Evolutionary conservation across 2,888 invertebrate genomes (phyloP).

Genomic region (Bimastos eiseni): DNA sequence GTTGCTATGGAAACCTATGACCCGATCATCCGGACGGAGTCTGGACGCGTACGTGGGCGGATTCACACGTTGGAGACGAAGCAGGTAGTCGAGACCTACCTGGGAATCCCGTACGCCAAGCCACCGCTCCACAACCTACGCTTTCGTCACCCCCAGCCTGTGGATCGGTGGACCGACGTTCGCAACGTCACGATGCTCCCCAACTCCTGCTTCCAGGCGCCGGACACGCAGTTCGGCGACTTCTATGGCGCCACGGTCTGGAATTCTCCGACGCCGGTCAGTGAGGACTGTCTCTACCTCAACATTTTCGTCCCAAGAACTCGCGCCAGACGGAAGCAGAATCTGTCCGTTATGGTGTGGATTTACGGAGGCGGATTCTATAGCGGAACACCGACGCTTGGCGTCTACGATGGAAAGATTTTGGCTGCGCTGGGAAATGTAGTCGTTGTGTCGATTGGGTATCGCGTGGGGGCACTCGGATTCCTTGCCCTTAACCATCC

Average conservation of each 20-base stretch:
- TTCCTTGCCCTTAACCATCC: constrained; percentile 57
- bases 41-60: constrained; percentile 37
- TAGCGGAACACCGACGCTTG: constrained; percentile 85
- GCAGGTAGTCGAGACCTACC: constrained; percentile 51
- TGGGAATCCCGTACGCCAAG: constrained; percentile 60
- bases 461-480: constrained; percentile 87
- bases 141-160: constrained; percentile 55
- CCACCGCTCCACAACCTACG: constrained; percentile 69
- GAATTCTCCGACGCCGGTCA: constrained; percentile 37
- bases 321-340: constrained; percentile 64
- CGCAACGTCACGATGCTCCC: constrained; percentile 69
- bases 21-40: constrained; percentile 38
- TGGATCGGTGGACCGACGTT: constrained; percentile 66
- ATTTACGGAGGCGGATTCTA: constrained; percentile 72
- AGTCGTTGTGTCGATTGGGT: constrained; percentile 90
- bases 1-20: constrained; percentile 23
- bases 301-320: constrained; percentile 81
- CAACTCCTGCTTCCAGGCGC: constrained; percentile 42
- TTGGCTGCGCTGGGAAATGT: constrained; percentile 85
- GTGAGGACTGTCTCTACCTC: constrained; percentile 92
- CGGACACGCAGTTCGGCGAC: constrained; percentile 38
- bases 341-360: constrained; percentile 85
- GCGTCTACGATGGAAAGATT: constrained; percentile 88
- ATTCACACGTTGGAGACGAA: constrained; percentile 33
- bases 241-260: constrained; percentile 37